A percentile compares a stretch with the other conserved stretches of the same genome.
These are phyloP conservation scores for Actinostola sp. DNA, from an alignment of 92 coral and sea anemone genomes.

Conservation along the genomic window DNA sequence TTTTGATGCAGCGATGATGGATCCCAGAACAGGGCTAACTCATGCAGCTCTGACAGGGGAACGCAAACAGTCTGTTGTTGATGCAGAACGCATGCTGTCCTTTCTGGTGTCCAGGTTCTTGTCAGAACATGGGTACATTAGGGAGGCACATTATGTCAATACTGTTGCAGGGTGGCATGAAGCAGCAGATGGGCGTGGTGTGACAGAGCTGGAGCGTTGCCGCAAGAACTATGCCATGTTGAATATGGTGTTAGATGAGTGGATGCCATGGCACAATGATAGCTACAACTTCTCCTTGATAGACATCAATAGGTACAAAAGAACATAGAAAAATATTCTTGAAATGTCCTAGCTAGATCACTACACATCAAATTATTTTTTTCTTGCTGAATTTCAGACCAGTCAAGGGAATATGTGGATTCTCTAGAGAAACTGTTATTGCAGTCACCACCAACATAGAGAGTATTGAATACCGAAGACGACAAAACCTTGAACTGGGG, in stretches of 20 bases:
- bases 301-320: constrained; percentile 76
- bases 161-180: constrained; percentile 80
- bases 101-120: constrained; percentile 51
- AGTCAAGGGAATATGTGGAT: constrained; percentile 61
- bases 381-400: constrained; percentile 35
- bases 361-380: no score
- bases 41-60: constrained; percentile 59
- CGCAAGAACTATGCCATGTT: constrained; percentile 69
- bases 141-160: constrained; percentile 43
- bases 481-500: constrained; percentile 44
- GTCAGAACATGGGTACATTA: constrained; percentile 32
- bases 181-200: constrained; percentile 73
- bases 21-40: constrained; percentile 64
- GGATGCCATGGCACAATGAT: constrained; percentile 77
- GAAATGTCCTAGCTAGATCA: no score
- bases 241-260: constrained; percentile 71
- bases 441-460: constrained; percentile 77
- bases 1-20: constrained; percentile 52
- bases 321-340: no score
- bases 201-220: constrained; percentile 59
- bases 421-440: constrained; percentile 66
- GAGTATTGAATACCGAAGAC: constrained; percentile 60
- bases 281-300: constrained; percentile 59
- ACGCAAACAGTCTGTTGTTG: constrained; percentile 61
- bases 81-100: no score